These are phyloP conservation scores for Blomia tropicalis DNA, from an alignment of 2,888 invertebrate genomes.

Conservation along the genomic window DNA sequence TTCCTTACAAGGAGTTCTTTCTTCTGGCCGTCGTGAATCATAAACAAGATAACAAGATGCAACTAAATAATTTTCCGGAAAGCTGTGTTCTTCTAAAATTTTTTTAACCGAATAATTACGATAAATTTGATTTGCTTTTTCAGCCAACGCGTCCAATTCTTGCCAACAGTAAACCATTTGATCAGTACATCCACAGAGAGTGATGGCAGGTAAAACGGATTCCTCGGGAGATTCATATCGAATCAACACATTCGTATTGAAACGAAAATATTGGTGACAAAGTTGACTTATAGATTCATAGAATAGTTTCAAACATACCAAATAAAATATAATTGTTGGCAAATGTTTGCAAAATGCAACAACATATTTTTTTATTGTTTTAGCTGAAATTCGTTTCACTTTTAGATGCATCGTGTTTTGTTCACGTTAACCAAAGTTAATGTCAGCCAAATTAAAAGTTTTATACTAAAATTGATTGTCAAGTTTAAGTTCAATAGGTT, in stretches of 20 bases:
- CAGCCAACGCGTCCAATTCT: background rate
- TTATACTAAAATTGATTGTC: too few relatives aligned
- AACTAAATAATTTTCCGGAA: background rate
- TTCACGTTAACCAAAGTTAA: too few relatives aligned
- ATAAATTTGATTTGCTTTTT: background rate
- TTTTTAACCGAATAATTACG: background rate
- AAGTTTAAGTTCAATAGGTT: too few relatives aligned
- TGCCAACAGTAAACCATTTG: background rate
- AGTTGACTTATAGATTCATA: background rate
- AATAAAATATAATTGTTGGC: background rate
- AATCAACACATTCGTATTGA: conserved; percentile 15
- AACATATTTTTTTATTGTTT: background rate
- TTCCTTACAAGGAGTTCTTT: background rate
- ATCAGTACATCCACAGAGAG: conserved; percentile 9
- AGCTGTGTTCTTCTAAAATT: background rate
- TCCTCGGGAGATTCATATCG: background rate
- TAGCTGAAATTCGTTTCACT: background rate
- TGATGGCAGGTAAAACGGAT: conserved; percentile 12
- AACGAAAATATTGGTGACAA: background rate
- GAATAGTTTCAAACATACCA: background rate
- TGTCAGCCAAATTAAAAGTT: too few relatives aligned
- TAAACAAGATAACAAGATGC: background rate
- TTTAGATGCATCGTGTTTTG: background rate
- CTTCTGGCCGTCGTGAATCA: background rate
- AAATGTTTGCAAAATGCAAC: background rate